These are phyloP conservation scores for Sarcophaga carnaria DNA, from an alignment of 2,888 invertebrate genomes.

Conservation along the genomic window DNA sequence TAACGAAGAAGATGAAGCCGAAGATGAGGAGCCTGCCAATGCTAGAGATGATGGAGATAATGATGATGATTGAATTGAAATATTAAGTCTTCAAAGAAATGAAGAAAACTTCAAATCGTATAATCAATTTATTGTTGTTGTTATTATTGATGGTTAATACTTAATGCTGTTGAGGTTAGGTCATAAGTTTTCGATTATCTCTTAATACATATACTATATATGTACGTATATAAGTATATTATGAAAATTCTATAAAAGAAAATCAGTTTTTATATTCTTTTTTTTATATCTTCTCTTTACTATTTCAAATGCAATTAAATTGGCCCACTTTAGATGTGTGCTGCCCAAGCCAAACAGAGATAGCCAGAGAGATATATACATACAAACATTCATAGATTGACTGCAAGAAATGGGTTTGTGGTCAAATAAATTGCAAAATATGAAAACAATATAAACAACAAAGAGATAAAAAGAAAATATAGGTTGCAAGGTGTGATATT, in stretches of 20 bases:
- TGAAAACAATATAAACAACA: background rate
- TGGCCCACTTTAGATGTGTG: slow-evolving; percentile 56
- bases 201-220: too few relatives aligned
- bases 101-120: background rate
- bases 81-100: background rate
- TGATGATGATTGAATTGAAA: slow-evolving; percentile 22
- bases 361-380: background rate
- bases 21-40: slow-evolving; percentile 20
- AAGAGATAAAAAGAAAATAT: slow-evolving; percentile 22
- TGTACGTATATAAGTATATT: background rate
- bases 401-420: slow-evolving; percentile 47
- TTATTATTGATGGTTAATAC: slow-evolving; percentile 20
- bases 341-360: slow-evolving; percentile 4
- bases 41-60: slow-evolving; percentile 48
- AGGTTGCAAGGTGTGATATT: slow-evolving; percentile 60
- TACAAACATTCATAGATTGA: background rate
- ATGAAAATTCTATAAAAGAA: slow-evolving; percentile 51
- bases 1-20: background rate
- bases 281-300: slow-evolving; percentile 12
- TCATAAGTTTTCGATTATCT: slow-evolving; percentile 63
- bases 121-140: slow-evolving; percentile 44
- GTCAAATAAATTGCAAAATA: slow-evolving; percentile 52
- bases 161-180: slow-evolving; percentile 63
- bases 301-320: slow-evolving; percentile 58
- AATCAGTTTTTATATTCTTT: slow-evolving; percentile 19